Evolutionary conservation across 2,888 invertebrate species (phyloP).

Genomic region (Rhamphomyia laevipes): DNA sequence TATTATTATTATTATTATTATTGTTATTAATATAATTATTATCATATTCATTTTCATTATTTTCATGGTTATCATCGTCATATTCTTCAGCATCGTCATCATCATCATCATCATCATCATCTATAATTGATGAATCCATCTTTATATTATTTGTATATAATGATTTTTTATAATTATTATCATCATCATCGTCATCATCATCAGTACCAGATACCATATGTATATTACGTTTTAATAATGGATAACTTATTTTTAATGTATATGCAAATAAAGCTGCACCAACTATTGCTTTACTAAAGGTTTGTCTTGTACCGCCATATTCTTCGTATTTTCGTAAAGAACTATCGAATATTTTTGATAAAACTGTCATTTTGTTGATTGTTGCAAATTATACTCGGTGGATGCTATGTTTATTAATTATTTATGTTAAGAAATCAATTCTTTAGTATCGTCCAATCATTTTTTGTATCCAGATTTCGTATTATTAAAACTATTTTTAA

Average conservation of each 20-base stretch:
- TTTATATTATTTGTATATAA: neutral
- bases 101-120: neutral
- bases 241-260: slow-evolving; percentile 50
- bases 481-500: too few species aligned
- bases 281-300: slow-evolving; percentile 48
- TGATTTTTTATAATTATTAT: neutral
- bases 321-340: slow-evolving; percentile 43
- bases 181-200: neutral
- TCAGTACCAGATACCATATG: neutral
- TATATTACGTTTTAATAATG: slow-evolving; percentile 41
- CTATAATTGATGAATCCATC: neutral
- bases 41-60: slow-evolving; percentile 10
- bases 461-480: too few species aligned
- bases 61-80: neutral
- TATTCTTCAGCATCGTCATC: neutral
- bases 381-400: too few species aligned
- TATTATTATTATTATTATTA: slow-evolving; percentile 18
- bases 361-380: slow-evolving; percentile 25
- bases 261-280: slow-evolving; percentile 47
- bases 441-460: too few species aligned
- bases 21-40: slow-evolving; percentile 2
- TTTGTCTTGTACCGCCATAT: slow-evolving; percentile 42
- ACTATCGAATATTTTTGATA: slow-evolving; percentile 53
- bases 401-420: too few species aligned
- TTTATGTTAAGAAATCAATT: too few species aligned